phyloP scores from a whole-genome alignment of 2,888 invertebrate species.

The Lithophane ornitopus region DNA sequence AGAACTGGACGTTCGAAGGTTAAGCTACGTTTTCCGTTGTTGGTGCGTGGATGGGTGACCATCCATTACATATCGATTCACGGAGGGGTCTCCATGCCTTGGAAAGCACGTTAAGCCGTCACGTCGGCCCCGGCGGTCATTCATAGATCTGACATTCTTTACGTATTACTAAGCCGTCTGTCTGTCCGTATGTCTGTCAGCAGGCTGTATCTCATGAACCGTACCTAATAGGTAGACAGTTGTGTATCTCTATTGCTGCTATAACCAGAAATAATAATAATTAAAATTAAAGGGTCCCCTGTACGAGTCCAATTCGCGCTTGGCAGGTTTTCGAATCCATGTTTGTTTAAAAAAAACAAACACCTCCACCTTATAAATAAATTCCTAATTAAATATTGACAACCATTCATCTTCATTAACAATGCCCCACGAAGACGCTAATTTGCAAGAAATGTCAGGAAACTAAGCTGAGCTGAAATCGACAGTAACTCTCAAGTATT shows the following conservation, averaged over 20 bases:
- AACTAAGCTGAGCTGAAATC: neutral
- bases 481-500: accelerated
- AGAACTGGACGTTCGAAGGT: neutral
- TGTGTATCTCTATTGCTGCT: too few relatives aligned
- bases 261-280: too few relatives aligned
- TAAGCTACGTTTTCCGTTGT: neutral
- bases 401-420: constrained; percentile 26
- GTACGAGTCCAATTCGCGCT: too few relatives aligned
- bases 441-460: constrained; percentile 28
- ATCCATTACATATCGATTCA: too few relatives aligned
- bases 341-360: constrained; percentile 2
- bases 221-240: too few relatives aligned
- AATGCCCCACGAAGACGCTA: constrained; percentile 5
- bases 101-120: neutral
- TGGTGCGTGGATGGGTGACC: neutral
- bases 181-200: too few relatives aligned
- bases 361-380: constrained; percentile 7
- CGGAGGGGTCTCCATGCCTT: neutral
- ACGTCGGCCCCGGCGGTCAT: neutral
- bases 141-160: neutral
- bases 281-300: too few relatives aligned
- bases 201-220: too few relatives aligned
- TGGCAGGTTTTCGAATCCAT: neutral
- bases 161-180: too few relatives aligned
- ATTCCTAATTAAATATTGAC: constrained; percentile 27